Percentiles rank a stretch among this genome's conserved stretches.
These are phyloP conservation scores for Bufotes viridis DNA, from an alignment of 2,797 vertebrate species.

Conservation along the genomic window DNA sequence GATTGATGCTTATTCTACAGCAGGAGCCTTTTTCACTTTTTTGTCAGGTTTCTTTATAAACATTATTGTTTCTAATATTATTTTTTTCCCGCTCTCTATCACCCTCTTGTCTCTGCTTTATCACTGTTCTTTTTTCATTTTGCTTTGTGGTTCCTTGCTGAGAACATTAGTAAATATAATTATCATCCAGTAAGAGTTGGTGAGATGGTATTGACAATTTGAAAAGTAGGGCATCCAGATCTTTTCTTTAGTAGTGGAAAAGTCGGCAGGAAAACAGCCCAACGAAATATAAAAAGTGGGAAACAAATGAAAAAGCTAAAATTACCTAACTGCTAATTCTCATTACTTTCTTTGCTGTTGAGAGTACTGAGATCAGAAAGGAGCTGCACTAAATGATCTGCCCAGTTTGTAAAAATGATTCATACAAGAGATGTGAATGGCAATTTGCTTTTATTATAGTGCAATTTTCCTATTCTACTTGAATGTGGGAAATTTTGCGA, in stretches of 20 bases:
- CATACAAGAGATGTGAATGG: background rate
- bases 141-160: background rate
- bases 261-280: background rate
- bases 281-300: background rate
- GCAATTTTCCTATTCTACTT: background rate
- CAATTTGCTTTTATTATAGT: background rate
- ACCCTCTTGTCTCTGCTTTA: background rate
- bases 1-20: constrained; percentile 43
- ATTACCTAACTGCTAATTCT: background rate
- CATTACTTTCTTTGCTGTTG: background rate
- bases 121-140: constrained; percentile 9
- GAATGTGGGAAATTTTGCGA: background rate
- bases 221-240: constrained; percentile 35
- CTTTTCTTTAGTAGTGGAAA: background rate
- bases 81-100: background rate
- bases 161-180: constrained; percentile 41
- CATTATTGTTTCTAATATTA: constrained; percentile 2
- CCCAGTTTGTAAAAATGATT: background rate
- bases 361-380: background rate
- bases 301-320: background rate
- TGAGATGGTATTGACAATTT: constrained; percentile 24
- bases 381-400: background rate
- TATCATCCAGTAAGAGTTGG: constrained; percentile 12
- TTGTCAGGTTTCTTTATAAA: constrained; percentile 34
- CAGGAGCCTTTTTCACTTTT: background rate